Percentiles rank a stretch among this genome's conserved stretches.
Conservation (phyloP, 2,888 invertebrate species). For the Apodemia duryi region DNA sequence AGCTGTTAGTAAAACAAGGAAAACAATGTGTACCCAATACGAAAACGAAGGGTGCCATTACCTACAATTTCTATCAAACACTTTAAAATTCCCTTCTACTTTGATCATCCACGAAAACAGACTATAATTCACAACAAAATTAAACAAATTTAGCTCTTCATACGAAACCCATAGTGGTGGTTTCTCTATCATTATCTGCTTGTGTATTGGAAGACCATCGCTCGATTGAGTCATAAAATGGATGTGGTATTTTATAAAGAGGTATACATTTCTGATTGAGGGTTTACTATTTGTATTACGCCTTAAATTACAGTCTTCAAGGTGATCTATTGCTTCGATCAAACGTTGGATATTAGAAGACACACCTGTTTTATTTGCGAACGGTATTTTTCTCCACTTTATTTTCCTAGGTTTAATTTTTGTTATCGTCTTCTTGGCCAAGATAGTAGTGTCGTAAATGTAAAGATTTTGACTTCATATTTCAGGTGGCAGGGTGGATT, state of each 20-base stretch:
- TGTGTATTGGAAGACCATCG: background rate
- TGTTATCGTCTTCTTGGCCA: no score
- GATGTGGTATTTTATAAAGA: slow-evolving; percentile 5
- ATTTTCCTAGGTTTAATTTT: no score
- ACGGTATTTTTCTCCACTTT: no score
- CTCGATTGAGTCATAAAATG: slow-evolving; percentile 3
- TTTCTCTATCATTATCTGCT: background rate
- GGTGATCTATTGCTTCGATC: background rate
- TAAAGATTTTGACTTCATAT: no score
- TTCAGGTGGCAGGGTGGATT: no score
- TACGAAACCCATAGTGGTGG: background rate
- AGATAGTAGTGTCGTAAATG: no score
- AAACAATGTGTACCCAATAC: background rate
- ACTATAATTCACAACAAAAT: background rate
- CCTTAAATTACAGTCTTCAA: background rate
- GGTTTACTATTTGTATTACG: background rate
- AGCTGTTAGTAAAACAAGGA: no score
- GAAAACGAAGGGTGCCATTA: background rate
- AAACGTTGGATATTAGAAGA: background rate
- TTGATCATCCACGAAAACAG: slow-evolving; percentile 4
- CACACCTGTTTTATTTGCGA: no score
- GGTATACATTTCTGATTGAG: slow-evolving; percentile 3
- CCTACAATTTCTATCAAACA: slow-evolving; percentile 10
- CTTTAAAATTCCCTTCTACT: slow-evolving; percentile 1
- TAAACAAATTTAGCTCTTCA: background rate